phyloP scores from a whole-genome alignment of 2,797 vertebrate species.

The Chromis chromis region DNA sequence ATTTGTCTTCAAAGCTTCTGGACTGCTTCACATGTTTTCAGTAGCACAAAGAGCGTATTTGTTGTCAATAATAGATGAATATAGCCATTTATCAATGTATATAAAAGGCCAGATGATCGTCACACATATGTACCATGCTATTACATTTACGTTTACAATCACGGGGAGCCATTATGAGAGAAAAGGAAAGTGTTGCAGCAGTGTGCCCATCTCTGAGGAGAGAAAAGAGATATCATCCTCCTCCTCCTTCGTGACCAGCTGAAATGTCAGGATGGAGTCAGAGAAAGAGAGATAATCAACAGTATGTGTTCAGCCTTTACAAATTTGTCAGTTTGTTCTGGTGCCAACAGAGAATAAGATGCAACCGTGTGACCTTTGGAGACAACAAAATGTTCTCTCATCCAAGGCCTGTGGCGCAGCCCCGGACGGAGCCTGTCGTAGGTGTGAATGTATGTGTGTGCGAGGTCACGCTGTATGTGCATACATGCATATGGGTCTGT shows the following conservation, averaged over 20 bases:
- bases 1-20: constrained; percentile 44
- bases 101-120: constrained; percentile 17
- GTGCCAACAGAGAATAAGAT: constrained; percentile 65
- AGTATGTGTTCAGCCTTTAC: constrained; percentile 67
- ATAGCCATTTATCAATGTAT: constrained; percentile 9
- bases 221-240: constrained; percentile 52
- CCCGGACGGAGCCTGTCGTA: constrained; percentile 50
- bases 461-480: constrained; percentile 23
- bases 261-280: constrained; percentile 82
- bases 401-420: constrained; percentile 56
- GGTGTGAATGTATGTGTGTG: constrained; percentile 19
- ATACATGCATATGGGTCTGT: constrained; percentile 18
- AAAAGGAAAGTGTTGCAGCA: constrained; percentile 23
- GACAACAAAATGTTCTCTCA: constrained; percentile 72
- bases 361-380: constrained; percentile 79
- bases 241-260: constrained; percentile 60
- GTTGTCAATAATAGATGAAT: constrained; percentile 54
- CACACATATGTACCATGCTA: constrained; percentile 6
- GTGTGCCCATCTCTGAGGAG: constrained; percentile 42
- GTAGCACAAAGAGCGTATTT: constrained; percentile 31
- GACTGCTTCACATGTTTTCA: constrained; percentile 42
- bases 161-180: constrained; percentile 6
- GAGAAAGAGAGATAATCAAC: constrained; percentile 76
- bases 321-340: constrained; percentile 72
- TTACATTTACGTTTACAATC: constrained; percentile 28